Percentiles rank a stretch among this genome's conserved stretches.
Evolutionary conservation across 2,113 vertebrate species (phyloP).

Genomic region (Galbula dea): DNA sequence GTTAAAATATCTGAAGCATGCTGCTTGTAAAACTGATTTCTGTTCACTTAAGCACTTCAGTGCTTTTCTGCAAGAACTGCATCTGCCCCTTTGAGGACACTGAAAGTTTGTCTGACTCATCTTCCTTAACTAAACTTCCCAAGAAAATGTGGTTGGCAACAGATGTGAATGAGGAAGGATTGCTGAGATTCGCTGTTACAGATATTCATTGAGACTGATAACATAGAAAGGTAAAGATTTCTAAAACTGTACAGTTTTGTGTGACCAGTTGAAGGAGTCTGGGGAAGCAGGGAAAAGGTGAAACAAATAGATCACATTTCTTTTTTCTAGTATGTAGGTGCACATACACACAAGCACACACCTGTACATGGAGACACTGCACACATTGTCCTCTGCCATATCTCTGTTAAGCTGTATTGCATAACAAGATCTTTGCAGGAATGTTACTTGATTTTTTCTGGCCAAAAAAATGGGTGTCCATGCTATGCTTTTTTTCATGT

Average conservation of each 20-base stretch:
- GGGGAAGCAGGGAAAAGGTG: not conserved
- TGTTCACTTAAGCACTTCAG: conserved; percentile 37
- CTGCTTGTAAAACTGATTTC: conserved; percentile 26
- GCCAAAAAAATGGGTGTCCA: not conserved
- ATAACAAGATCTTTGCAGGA: not conserved
- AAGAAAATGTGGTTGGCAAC: not conserved
- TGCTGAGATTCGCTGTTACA: not conserved
- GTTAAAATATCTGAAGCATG: conserved; percentile 28
- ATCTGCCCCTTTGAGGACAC: not conserved
- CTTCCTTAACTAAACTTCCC: not conserved
- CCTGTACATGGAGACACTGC: not conserved
- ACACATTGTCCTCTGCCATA: not conserved
- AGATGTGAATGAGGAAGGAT: not conserved
- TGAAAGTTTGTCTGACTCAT: not conserved
- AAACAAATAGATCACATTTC: not conserved
- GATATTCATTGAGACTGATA: not conserved
- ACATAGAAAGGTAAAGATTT: not conserved
- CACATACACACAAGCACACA: not conserved
- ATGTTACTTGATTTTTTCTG: not conserved
- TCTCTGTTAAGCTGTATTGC: not conserved
- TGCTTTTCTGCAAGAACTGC: conserved; percentile 6
- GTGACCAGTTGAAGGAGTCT: not conserved
- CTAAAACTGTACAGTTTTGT: not conserved
- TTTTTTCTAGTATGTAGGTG: not conserved
- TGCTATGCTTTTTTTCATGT: not conserved